Base-by-base conservation (phyloP, 2,113 vertebrate genomes). In the Indri indri region DNA sequence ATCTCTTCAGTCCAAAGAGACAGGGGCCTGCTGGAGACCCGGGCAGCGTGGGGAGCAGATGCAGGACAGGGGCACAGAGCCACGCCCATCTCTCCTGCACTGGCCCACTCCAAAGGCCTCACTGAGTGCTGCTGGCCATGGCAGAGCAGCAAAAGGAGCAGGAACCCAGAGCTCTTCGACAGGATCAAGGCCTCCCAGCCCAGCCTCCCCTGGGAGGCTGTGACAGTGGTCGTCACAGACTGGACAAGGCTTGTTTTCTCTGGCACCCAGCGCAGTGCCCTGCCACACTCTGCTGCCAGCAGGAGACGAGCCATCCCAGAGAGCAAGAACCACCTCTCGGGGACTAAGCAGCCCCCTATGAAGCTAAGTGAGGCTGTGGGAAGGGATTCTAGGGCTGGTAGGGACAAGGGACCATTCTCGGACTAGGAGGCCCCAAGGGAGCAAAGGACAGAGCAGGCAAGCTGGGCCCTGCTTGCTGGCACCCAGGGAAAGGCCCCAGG, bases 41-140 rank as follows among this genome's bases (percentile, higher is more conserved):
- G 12, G 14, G 23, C 2, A 42, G 5, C 54, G 50, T 4, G 8
- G 32, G 22, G 13, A 6, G 65, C 4, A 59, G 2, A 27, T 3
- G 8, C 14, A 50, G 54, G 12, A 57, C 57, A 27, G 34, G 77
- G 27, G 11, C 1, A 6, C 47, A 61, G 18, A 16, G 37, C 34
- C 37, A 45, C 2, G 25, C 16, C 23, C 32, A 12, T 9, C 16
- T 25, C 40, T 27, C 61, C 45, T 20, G 27, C 10, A 11, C 37
- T 6, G 27, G 25, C 16, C 9, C 14, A 13, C 13, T 11, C 12
- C 25, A 32, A 32, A 27, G 17, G 88, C 37, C 23, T 17, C 1
- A 6, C 45, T 13, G 22, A 34, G 16, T 0, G 17, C 1, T 32
- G 32, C 59, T 30, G 9, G 76, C 54, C 25, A 7, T 0, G 0